Evolutionary conservation across 2,888 invertebrate species (phyloP).

Genomic region (Zaprionus lineosus): DNA sequence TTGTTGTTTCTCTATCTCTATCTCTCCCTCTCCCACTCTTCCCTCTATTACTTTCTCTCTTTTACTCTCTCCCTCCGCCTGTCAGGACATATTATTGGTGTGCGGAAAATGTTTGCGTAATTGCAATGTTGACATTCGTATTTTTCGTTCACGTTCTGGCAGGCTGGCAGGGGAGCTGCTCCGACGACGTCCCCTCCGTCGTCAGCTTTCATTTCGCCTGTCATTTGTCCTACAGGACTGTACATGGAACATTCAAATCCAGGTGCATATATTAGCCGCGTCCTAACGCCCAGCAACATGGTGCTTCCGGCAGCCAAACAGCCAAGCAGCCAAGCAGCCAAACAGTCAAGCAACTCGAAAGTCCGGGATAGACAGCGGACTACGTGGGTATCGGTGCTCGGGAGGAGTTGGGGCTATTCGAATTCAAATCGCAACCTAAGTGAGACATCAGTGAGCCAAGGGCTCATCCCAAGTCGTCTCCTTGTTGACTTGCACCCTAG

Average conservation of each 20-base stretch:
- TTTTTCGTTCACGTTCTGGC: slow-evolving; percentile 53
- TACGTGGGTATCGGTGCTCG: too few relatives aligned
- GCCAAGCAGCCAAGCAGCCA: not conserved
- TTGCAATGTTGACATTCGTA: slow-evolving; percentile 81
- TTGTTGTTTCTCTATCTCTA: slow-evolving; percentile 48
- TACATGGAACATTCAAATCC: slow-evolving; percentile 46
- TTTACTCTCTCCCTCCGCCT: slow-evolving; percentile 7
- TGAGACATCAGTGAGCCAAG: slow-evolving; percentile 36
- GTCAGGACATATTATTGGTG: slow-evolving; percentile 80
- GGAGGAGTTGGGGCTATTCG: too few relatives aligned
- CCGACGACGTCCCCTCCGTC: slow-evolving; percentile 7
- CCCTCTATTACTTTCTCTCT: slow-evolving; percentile 12
- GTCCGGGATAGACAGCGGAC: too few relatives aligned
- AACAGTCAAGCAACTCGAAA: not conserved
- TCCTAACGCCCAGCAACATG: slow-evolving; percentile 63
- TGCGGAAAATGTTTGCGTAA: slow-evolving; percentile 80
- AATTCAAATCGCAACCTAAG: slow-evolving; percentile 44
- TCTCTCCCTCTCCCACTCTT: not conserved
- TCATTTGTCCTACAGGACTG: slow-evolving; percentile 43
- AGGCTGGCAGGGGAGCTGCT: slow-evolving; percentile 6
- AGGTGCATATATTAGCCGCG: slow-evolving; percentile 65
- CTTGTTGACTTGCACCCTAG: slow-evolving; percentile 56
- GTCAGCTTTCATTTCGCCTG: slow-evolving; percentile 48
- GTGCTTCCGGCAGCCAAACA: slow-evolving; percentile 24
- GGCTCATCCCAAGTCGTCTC: slow-evolving; percentile 14